Base-by-base conservation (phyloP, 2,113 vertebrate species). In the Trinectes maculatus region DNA sequence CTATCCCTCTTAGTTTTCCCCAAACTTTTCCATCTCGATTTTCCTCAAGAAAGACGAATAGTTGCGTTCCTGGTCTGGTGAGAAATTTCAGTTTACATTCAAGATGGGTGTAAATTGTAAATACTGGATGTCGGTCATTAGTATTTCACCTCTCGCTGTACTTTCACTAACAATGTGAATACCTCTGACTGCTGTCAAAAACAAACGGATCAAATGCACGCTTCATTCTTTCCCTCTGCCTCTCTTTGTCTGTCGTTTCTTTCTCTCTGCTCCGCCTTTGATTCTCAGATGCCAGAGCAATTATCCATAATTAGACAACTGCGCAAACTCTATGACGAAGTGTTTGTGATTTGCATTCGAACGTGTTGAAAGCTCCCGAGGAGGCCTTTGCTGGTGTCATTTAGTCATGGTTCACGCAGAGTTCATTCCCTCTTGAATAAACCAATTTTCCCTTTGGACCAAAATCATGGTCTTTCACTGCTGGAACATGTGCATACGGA, bases 281-380 rank as follows among this genome's bases (percentile, higher is more conserved):
- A 80, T 84, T 53, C 54, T 56, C 29, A 34, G 48, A 64, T 47
- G 28, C 53, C 53, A 56, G 69, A 68, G 71, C 71, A 78, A 88
- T 85, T 77, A 86, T 86, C 75, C 86, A 78, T 61, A 89, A 89
- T 91, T 85, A 91, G 85, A 80, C 67, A 90, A 86, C 83, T 89
- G 85, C 82, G 33, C 48, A 43, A 72, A 78, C 74, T 80, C 79
- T 87, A 61, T 59, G 7, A 37, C 71, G 77, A 74, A 62, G 75
- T 81, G 82, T 84, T 73, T 79, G 84, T 48, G 21, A 64, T 58
- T 78, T 75, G 65, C 59, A 44, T 81, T 69, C 63, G 46, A 31
- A 66, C 19, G 71, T 83, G 86, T 67, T 82, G 72, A 89, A 72
- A 84, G 75, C 66, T 69, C 53, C 55, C 49, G 24, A 56, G 79